Base-by-base conservation (phyloP, 2,888 invertebrate genomes). In the Argyresthia albistria region DNA sequence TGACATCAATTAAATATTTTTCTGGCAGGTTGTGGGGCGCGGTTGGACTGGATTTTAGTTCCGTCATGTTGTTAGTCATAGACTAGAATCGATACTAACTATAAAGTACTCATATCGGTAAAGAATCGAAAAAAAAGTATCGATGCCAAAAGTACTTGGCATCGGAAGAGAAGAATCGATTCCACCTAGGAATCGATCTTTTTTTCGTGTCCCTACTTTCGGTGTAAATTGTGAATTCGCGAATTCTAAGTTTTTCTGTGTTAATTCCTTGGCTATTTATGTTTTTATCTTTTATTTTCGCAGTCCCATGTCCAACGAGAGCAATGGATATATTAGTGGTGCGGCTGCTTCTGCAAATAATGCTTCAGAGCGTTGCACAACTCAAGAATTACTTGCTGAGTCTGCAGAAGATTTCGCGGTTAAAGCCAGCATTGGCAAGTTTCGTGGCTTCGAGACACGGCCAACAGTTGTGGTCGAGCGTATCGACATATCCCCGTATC, bases 361-460 rank as follows among this genome's bases (percentile, higher is more conserved):
- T 11, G 39, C 10, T 53, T 43, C 25, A 9, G 46, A 58, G 56
- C 56, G 55, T 16, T 8, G 46, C 51, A 53, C 55, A 51, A 11
- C 56, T 57, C 9, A 50, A 43, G 53, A 54, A 45, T 54, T 48
- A 57, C 42, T 53, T 56, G 47, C 61, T 42, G 52, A 58, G 51
- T 25, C 25, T 25, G 25, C 25, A 25, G 56, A 66, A 60, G 55
- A 62, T 61, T 57, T 64, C 64, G 52, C 69, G 66, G 53, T 55
- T 59, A 64, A 69, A 67, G 54, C 8, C 25, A 25, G 25, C 25
- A 25, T 25, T 25, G 25, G 25, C 25, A 4, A 50, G 25, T 11
- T 80, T 79, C 54, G 62, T 65, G 80, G 77, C 12, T 82, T 80
- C 59, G 56, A 65, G 37, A 73, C 71, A 58, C 51, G 61, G 4